Evolutionary conservation across 2,113 vertebrate species (phyloP), one percentile per base, ranked within the genome.

Genomic region (Neofelis nebulosa): DNA sequence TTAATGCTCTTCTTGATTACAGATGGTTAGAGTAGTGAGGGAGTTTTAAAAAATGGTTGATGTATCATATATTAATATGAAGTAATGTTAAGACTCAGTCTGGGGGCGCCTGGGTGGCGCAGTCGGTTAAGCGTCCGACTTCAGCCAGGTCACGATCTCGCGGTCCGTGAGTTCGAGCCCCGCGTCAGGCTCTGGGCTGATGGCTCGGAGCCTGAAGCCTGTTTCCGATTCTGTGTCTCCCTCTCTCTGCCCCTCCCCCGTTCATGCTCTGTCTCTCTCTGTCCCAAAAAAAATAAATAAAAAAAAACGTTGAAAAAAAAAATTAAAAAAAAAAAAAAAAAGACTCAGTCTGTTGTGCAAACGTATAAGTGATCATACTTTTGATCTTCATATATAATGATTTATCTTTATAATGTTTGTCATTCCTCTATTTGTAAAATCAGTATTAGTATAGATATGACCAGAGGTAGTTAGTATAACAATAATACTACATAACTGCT

Each of bases 1-100:
- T 86, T 29, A 89, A 52, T 73, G 57, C 80, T 85, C 2, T 83
- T 95, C 69, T 96, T 95, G 87, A 95, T 97, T 89, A 92, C 78
- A 91, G 76, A 89, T 92, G 66, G 23, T 71, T 80, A 36, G 57
- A 69, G 38, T 65, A 81, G 45, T 97, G 36, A 89, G 25, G 31
- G 45, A 88, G 7, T 83, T 96, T 87, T 97, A 19, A 93, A 85
- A 96, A 89, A 73, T 82, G 65, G 76, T 48, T 95, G 13, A 57
- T 78, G 6, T 76, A 57, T 84, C 50, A 41, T 63, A 19, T 95
- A 33, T 91, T 85, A 91, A 25, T 92, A 52, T 36, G 31, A 92
- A 85, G 48, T 61, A 68, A 93, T 66, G 21, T 86, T 91, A 45
- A 79, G 52, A 16, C 21, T 91, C 29, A 83, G 18, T 68, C 25